Percentiles rank a stretch among this genome's conserved stretches.
Conservation (phyloP, 2,888 invertebrate genomes). For the Allygus modestus region DNA sequence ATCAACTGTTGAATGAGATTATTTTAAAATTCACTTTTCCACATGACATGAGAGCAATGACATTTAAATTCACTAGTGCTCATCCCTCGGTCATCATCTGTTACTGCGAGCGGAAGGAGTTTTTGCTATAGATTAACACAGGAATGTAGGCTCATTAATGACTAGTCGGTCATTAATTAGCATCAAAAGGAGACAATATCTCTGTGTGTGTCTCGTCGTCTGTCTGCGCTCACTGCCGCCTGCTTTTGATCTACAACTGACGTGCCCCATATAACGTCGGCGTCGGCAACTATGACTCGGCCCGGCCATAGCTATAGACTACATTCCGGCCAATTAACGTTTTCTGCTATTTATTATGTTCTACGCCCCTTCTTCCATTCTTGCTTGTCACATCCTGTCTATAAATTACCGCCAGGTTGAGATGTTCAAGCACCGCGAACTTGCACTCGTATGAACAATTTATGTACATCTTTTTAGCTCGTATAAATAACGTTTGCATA, state of each 20-base stretch:
- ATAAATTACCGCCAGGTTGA: not conserved
- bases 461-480: too few relatives aligned
- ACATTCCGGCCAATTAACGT: not conserved
- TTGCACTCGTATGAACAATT: too few relatives aligned
- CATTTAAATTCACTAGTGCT: too few relatives aligned
- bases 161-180: constrained; percentile 18
- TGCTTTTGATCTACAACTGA: constrained; percentile 11
- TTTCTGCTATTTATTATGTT: not conserved
- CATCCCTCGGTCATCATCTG: too few relatives aligned
- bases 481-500: too few relatives aligned
- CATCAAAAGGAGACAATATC: constrained; percentile 6
- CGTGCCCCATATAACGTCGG: not conserved
- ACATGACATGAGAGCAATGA: too few relatives aligned
- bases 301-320: not conserved
- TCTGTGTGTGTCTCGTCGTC: not conserved
- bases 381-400: not conserved
- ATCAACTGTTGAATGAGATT: too few relatives aligned
- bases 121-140: not conserved
- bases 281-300: not conserved
- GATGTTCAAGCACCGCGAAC: not conserved
- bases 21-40: too few relatives aligned
- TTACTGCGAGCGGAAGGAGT: too few relatives aligned
- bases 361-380: not conserved
- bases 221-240: too few relatives aligned
- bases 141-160: constrained; percentile 7